phyloP scores from a whole-genome alignment of 2,888 invertebrate genomes.

The Megastigmus dorsalis region DNA sequence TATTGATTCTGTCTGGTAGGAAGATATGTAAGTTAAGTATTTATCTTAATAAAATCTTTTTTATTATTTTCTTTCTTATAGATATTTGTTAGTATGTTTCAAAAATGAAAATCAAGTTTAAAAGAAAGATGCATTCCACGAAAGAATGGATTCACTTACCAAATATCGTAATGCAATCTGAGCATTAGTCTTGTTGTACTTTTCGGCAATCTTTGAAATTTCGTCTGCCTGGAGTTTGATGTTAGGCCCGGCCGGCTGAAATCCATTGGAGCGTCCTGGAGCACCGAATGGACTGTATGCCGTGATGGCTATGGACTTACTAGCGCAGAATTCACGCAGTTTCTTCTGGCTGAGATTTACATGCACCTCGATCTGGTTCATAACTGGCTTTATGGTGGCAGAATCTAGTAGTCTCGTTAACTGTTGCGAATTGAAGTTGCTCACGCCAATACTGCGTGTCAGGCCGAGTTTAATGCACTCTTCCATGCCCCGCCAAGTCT shows the following conservation, averaged over 20 bases:
- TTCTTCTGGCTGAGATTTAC: slow-evolving; percentile 83
- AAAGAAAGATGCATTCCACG: neutral
- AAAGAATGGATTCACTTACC: slow-evolving; percentile 74
- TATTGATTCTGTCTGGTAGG: too few relatives aligned
- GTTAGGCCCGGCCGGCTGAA: slow-evolving; percentile 66
- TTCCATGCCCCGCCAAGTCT: slow-evolving; percentile 85
- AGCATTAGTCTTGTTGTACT: slow-evolving; percentile 80
- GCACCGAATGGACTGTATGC: slow-evolving; percentile 86
- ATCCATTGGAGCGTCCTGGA: slow-evolving; percentile 68
- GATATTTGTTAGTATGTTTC: too few relatives aligned
- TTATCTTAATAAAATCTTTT: too few relatives aligned
- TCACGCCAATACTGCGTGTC: slow-evolving; percentile 83
- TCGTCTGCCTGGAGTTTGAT: slow-evolving; percentile 75
- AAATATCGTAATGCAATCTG: slow-evolving; percentile 81
- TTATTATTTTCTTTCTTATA: too few relatives aligned
- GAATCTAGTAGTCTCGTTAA: slow-evolving; percentile 79
- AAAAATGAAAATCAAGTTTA: slow-evolving; percentile 2
- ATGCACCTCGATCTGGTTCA: slow-evolving; percentile 80
- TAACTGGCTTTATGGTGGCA: slow-evolving; percentile 78
- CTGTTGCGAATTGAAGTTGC: slow-evolving; percentile 86
- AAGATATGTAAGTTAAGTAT: too few relatives aligned
- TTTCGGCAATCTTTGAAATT: slow-evolving; percentile 77
- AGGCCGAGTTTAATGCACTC: slow-evolving; percentile 80
- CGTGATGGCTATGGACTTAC: slow-evolving; percentile 79
- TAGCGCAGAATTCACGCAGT: slow-evolving; percentile 81